Percentiles rank a stretch among this genome's conserved stretches.
Conservation (phyloP, 1,140 invertebrate species). For the Drosophila lowei region DNA sequence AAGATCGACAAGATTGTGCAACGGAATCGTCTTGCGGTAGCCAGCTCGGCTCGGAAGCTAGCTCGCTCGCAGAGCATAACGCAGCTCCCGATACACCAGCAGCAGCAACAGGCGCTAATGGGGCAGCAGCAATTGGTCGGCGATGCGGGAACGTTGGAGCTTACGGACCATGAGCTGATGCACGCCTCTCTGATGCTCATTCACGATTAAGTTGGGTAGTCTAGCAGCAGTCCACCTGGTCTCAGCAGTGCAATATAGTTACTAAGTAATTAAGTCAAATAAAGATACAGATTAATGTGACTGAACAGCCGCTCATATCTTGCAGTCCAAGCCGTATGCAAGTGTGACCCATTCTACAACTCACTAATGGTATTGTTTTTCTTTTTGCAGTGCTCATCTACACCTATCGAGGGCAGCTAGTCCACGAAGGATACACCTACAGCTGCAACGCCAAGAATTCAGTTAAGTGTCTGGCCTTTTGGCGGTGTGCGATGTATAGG, state of each 20-base stretch:
- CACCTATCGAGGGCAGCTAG: conserved; percentile 71
- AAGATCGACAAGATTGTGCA: conserved; percentile 81
- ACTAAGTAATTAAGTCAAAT: conserved; percentile 52
- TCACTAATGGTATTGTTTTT: neutral
- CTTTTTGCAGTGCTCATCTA: conserved; percentile 52
- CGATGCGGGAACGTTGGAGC: conserved; percentile 48
- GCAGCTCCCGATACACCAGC: conserved; percentile 36
- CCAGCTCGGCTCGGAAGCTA: conserved; percentile 42
- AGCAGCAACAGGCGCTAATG: conserved; percentile 29
- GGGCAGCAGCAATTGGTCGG: conserved; percentile 28
- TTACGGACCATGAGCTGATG: conserved; percentile 65
- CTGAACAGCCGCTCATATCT: no score
- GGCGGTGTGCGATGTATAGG: conserved; percentile 65
- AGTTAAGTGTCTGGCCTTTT: conserved; percentile 47
- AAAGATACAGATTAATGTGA: conserved; percentile 39
- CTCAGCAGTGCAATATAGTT: conserved; percentile 59
- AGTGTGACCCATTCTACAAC: neutral
- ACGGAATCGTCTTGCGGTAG: conserved; percentile 63
- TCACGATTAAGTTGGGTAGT: conserved; percentile 42
- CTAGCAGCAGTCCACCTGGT: conserved; percentile 2
- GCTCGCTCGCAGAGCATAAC: conserved; percentile 31
- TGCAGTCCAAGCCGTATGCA: conserved; percentile 13
- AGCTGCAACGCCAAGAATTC: conserved; percentile 51
- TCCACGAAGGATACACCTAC: conserved; percentile 52
- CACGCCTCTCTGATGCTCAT: conserved; percentile 67